Base-by-base conservation (phyloP, 1,140 invertebrate genomes). In the Diachasma alloeum region DNA sequence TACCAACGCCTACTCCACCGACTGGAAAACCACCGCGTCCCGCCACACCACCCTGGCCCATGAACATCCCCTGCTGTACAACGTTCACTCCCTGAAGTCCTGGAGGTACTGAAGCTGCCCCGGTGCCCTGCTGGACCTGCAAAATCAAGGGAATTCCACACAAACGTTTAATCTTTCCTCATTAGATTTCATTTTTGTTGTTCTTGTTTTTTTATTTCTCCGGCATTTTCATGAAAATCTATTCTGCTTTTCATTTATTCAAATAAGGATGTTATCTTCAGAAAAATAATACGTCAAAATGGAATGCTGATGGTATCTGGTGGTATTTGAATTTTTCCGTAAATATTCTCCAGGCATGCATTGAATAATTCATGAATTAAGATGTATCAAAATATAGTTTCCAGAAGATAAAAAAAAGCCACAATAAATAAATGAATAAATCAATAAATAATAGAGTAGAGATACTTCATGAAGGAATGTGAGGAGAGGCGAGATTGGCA, bases 31-130 rank as follows among this genome's bases (percentile, higher is more conserved):
- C 84, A 22, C 81, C 75, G 1, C 76, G 73, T 59, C 84, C 74
- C 37, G 77, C 83, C 59, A 81, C 80, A 67, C 80, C 85, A 42
- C 83, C 80, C 59, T 88, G 88, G n/a, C 81, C 77, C 83, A 88
- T 87, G 53, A 88, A 87, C 84, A 89, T 87, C 22, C 83, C 87
- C 76, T 88, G 86, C 44, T 90, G 89, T 36, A 85, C 87, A 31
- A 90, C 90, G 22, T 86, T 85, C 10, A 90, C 86, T 66, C 85
- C 87, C 70, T 88, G 85, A 69, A 89, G 83, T 67, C 87, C 83
- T 31, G 85, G 81, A 8, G 86, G 80, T 26, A 68, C 76, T 42
- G 85, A 77, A 19, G 82, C 77, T 26, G 80, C 82, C 72, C 84
- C 83, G 0, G 82, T 80, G 22, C 85, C 84, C 79, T 87, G 87